Conservation (phyloP, 2,113 vertebrate genomes). For the Silurus glanis region DNA sequence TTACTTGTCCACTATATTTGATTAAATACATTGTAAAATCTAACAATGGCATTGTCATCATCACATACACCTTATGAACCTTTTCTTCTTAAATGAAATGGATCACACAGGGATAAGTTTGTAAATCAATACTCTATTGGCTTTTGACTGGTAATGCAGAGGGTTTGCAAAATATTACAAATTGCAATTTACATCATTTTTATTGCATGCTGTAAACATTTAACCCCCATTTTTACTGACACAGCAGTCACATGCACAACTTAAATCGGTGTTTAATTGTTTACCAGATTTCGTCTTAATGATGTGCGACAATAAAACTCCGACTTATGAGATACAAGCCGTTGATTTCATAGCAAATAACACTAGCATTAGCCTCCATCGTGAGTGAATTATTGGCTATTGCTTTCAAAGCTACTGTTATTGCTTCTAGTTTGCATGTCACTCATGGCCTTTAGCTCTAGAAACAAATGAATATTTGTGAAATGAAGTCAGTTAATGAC, state of each 20-base stretch:
- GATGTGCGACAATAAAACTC: neutral
- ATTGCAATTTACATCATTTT: neutral
- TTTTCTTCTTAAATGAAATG: neutral
- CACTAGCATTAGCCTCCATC: neutral
- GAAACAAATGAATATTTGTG: slow-evolving; percentile 24
- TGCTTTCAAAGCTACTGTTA: neutral
- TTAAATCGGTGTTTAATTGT: neutral
- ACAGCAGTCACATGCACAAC: neutral
- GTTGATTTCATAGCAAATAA: neutral
- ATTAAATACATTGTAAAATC: neutral
- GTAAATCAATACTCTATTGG: neutral
- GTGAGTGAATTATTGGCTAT: neutral
- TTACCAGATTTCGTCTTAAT: neutral
- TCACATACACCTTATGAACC: neutral
- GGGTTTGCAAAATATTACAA: neutral
- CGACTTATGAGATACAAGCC: neutral
- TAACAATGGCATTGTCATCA: neutral
- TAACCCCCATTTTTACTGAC: neutral
- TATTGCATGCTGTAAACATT: neutral
- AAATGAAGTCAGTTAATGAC: slow-evolving; percentile 22
- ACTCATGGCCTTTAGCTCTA: slow-evolving; percentile 19
- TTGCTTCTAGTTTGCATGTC: slow-evolving; percentile 11
- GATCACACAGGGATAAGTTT: neutral
- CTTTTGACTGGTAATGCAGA: neutral
- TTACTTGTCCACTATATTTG: neutral